A percentile compares a stretch with the other conserved stretches of the same genome.
Evolutionary conservation across 2,888 invertebrate species (phyloP).

Genomic region (Erannis defoliaria): DNA sequence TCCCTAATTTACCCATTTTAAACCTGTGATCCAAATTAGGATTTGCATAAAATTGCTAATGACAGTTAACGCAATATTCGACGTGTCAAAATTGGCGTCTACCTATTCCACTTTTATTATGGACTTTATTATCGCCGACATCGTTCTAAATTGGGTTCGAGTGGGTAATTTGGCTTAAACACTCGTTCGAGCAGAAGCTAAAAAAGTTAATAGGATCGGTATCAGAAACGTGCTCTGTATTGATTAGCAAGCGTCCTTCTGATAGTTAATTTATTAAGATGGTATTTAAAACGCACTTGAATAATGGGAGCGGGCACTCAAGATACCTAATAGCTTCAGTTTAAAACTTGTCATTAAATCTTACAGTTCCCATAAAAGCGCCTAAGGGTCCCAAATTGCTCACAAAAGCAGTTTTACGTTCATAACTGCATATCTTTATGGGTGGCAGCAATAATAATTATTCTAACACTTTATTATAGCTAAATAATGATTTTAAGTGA

Average conservation of each 20-base stretch:
- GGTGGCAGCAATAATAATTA: conserved; percentile 74
- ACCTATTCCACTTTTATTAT: conserved; percentile 66
- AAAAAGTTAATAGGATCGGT: conserved; percentile 58
- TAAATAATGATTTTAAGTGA: conserved; percentile 80
- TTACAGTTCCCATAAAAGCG: conserved; percentile 37
- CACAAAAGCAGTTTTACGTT: conserved; percentile 38
- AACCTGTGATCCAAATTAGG: conserved; percentile 77
- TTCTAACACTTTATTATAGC: conserved; percentile 82
- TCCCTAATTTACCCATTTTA: conserved; percentile 77
- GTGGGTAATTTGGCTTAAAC: conserved; percentile 61
- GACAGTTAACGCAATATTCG: conserved; percentile 74
- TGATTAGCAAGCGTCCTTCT: conserved; percentile 26
- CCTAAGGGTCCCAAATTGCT: conserved; percentile 42
- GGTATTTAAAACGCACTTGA: conserved; percentile 23
- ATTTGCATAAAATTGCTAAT: conserved; percentile 84
- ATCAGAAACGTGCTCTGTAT: conserved; percentile 53
- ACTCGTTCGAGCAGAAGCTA: conserved; percentile 61
- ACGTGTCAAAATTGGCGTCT: conserved; percentile 75
- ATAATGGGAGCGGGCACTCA: conserved; percentile 15
- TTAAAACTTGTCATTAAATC: conserved; percentile 32
- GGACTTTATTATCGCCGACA: conserved; percentile 64
- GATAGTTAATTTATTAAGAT: conserved; percentile 13
- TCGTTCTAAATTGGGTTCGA: conserved; percentile 61
- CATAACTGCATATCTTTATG: conserved; percentile 52
- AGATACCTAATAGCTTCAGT: conserved; percentile 15